Evolutionary conservation across 2,113 vertebrate species (phyloP).

Genomic region (Triplophysa siluroides): DNA sequence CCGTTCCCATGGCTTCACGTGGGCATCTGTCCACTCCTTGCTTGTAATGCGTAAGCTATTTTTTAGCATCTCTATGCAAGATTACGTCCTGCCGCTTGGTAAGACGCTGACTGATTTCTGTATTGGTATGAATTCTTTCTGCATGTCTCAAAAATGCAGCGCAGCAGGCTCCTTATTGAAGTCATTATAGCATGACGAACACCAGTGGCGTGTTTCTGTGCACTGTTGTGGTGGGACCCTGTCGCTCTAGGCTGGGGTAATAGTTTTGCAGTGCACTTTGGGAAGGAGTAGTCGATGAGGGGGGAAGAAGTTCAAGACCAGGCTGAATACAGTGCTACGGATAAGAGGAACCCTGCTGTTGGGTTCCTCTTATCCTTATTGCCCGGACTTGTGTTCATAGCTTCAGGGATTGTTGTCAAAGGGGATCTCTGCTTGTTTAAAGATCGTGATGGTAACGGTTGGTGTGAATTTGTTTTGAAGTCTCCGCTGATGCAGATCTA

Average conservation of each 20-base stretch:
- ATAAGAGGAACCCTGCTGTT: conserved; percentile 30
- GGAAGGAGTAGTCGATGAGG: conserved; percentile 3
- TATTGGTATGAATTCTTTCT: conserved; percentile 18
- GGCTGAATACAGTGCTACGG: conserved; percentile 17
- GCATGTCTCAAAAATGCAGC: conserved; percentile 30
- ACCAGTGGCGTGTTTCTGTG: conserved; percentile 51
- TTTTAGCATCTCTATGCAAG: conserved; percentile 53
- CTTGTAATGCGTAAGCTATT: conserved; percentile 70
- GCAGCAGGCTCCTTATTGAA: conserved; percentile 48
- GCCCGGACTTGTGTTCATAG: not conserved
- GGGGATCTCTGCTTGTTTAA: conserved; percentile 21
- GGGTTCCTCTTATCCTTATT: no score
- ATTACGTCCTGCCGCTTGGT: conserved; percentile 42
- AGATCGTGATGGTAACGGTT: not conserved
- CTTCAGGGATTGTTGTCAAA: not conserved
- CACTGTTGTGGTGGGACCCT: not conserved
- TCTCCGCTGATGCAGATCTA: not conserved
- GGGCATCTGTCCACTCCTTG: conserved; percentile 68
- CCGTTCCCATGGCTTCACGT: conserved; percentile 42
- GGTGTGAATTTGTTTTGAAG: conserved; percentile 7
- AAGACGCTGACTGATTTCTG: not conserved
- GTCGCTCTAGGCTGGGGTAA: conserved; percentile 7
- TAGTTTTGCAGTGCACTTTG: not conserved
- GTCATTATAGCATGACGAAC: conserved; percentile 57
- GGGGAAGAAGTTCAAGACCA: not conserved